Evolutionary conservation across 2,888 invertebrate species (phyloP).

Genomic region (Drosophila atripex): DNA sequence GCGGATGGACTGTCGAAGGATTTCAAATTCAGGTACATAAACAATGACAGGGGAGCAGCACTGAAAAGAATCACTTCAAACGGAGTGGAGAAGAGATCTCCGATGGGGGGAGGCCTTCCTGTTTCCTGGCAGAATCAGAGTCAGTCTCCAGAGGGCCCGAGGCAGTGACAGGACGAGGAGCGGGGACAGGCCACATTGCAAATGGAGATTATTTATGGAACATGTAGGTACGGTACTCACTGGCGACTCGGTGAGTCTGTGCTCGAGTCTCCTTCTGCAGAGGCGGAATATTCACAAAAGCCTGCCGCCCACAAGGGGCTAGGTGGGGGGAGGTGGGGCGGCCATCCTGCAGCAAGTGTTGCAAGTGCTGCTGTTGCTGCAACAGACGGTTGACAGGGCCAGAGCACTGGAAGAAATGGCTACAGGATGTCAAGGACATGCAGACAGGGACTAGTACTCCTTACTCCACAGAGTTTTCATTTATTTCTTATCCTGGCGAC

Average conservation of each 20-base stretch:
- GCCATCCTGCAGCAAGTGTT: background rate
- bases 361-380: conserved; percentile 11
- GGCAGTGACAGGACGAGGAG: conserved; percentile 9
- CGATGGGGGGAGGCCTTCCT: background rate
- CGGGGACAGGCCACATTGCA: conserved; percentile 49
- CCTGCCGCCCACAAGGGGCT: background rate
- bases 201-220: conserved; percentile 69
- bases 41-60: conserved; percentile 58
- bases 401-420: background rate
- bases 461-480: too few relatives aligned
- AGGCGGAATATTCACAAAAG: conserved; percentile 17
- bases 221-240: conserved; percentile 6
- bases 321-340: background rate
- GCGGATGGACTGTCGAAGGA: conserved; percentile 45
- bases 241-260: background rate
- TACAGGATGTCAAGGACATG: too few relatives aligned
- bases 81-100: background rate
- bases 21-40: conserved; percentile 71
- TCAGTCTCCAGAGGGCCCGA: background rate
- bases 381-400: conserved; percentile 17
- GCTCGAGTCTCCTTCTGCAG: conserved; percentile 8
- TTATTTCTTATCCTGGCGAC: background rate
- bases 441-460: too few relatives aligned
- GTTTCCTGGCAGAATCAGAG: conserved; percentile 7
- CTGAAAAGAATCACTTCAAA: background rate